These are phyloP conservation scores for Callopanchax toddi DNA, from an alignment of 2,113 vertebrate species.

Conservation along the genomic window DNA sequence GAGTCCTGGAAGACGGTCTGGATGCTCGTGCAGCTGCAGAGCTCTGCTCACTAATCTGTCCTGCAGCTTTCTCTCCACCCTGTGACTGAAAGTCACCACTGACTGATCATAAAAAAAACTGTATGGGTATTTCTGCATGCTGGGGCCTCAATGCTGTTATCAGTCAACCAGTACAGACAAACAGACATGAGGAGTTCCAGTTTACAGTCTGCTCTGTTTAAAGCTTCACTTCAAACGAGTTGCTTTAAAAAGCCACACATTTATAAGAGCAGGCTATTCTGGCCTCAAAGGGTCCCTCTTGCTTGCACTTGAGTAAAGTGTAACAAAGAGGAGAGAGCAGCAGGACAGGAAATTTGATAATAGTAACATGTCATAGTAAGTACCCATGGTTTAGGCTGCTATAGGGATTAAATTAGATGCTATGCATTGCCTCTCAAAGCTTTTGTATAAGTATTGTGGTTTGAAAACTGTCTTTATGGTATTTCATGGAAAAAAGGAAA, in stretches of 20 bases:
- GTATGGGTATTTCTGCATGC: background rate
- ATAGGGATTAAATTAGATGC: conserved; percentile 30
- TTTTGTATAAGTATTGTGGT: conserved; percentile 29
- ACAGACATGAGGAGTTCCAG: conserved; percentile 1
- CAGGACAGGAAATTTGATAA: conserved; percentile 41
- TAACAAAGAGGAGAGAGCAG: conserved; percentile 3
- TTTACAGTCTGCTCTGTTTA: conserved; percentile 5
- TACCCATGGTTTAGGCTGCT: conserved; percentile 25
- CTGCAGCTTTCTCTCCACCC: conserved; percentile 10
- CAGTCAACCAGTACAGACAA: background rate
- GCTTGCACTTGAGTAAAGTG: conserved; percentile 7
- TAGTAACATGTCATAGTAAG: conserved; percentile 36
- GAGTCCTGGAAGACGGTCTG: conserved; percentile 22
- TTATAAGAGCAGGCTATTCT: conserved; percentile 9
- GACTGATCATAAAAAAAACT: conserved; percentile 17
- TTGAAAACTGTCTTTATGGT: conserved; percentile 37
- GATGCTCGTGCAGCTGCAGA: conserved; percentile 24
- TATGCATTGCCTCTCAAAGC: conserved; percentile 16
- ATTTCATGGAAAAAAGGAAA: conserved; percentile 48
- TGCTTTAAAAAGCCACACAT: conserved; percentile 8
- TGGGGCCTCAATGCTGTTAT: conserved; percentile 1
- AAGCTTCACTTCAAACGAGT: conserved; percentile 6
- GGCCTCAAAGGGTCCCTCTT: conserved; percentile 18
- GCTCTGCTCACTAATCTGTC: conserved; percentile 32
- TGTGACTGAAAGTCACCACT: conserved; percentile 31